phyloP scores from a whole-genome alignment of 2,113 vertebrate species.

The Ascaphus truei region DNA sequence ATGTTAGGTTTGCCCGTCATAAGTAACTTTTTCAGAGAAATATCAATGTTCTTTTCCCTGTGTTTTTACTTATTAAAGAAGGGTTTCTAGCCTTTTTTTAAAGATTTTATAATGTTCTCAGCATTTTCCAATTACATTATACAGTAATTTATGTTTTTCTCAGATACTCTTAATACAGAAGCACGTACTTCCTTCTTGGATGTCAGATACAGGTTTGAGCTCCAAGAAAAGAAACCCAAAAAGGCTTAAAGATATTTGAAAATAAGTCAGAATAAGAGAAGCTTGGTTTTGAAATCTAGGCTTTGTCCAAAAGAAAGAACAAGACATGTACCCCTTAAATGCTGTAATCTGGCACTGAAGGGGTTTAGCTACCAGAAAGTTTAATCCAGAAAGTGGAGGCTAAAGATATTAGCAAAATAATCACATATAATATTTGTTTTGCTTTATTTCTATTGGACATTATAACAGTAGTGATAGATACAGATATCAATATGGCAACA shows the following conservation, averaged over 20 bases:
- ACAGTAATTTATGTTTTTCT: slow-evolving; percentile 23
- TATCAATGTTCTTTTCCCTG: slow-evolving; percentile 12
- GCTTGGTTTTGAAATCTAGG: slow-evolving; percentile 1
- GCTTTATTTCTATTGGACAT: too few relatives aligned
- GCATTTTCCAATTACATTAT: slow-evolving; percentile 27
- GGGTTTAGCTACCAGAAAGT: too few relatives aligned
- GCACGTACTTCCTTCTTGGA: not conserved
- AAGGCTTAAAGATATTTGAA: slow-evolving; percentile 28
- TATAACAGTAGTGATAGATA: too few relatives aligned
- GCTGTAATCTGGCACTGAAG: not conserved
- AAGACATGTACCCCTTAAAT: not conserved
- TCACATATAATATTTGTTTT: too few relatives aligned
- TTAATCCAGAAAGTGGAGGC: too few relatives aligned
- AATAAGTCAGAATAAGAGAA: slow-evolving; percentile 21
- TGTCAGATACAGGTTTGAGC: slow-evolving; percentile 11
- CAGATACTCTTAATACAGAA: slow-evolving; percentile 8
- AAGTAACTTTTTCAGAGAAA: slow-evolving; percentile 17
- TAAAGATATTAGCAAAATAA: too few relatives aligned
- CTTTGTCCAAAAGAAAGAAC: not conserved
- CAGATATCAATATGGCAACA: too few relatives aligned
- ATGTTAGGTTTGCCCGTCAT: not conserved
- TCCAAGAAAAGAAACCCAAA: not conserved
- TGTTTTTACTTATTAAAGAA: slow-evolving; percentile 26
- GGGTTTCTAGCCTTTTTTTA: slow-evolving; percentile 22
- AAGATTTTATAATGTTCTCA: slow-evolving; percentile 26